These are phyloP conservation scores for Botia kubotai DNA, from an alignment of 2,797 vertebrate genomes.

Conservation along the genomic window DNA sequence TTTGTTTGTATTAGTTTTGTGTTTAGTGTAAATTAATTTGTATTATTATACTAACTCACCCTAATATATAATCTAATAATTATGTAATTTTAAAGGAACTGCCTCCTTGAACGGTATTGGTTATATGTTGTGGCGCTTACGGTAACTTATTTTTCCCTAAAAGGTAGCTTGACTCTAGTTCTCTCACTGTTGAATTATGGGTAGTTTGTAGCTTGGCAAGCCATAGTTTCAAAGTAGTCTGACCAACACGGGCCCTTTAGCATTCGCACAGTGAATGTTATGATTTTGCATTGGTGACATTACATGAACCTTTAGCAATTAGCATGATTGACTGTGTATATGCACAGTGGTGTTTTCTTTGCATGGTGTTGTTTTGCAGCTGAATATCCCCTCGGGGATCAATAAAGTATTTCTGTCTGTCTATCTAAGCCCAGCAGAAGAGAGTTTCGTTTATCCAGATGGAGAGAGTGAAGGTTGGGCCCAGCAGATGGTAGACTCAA, in stretches of 20 bases:
- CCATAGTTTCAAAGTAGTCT: neutral
- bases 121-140: no score
- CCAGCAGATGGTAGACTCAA: slow-evolving; percentile 70
- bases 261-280: slow-evolving; percentile 27
- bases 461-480: slow-evolving; percentile 60
- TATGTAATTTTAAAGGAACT: no score
- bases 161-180: neutral
- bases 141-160: neutral
- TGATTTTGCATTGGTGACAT: slow-evolving; percentile 41
- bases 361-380: neutral
- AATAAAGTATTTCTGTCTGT: slow-evolving; percentile 37
- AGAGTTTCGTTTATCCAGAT: slow-evolving; percentile 69
- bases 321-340: neutral
- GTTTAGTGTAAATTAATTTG: no score
- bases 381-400: slow-evolving; percentile 29
- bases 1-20: no score
- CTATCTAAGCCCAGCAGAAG: slow-evolving; percentile 49
- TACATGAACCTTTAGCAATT: slow-evolving; percentile 4
- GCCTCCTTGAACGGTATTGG: no score
- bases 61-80: no score
- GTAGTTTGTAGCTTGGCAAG: neutral
- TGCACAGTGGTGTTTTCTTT: neutral
- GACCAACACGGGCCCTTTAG: slow-evolving; percentile 8
- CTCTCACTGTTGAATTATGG: neutral
- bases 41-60: no score